Evolutionary conservation across 2,888 invertebrate species (phyloP).

Genomic region (Amorpha juglandis): DNA sequence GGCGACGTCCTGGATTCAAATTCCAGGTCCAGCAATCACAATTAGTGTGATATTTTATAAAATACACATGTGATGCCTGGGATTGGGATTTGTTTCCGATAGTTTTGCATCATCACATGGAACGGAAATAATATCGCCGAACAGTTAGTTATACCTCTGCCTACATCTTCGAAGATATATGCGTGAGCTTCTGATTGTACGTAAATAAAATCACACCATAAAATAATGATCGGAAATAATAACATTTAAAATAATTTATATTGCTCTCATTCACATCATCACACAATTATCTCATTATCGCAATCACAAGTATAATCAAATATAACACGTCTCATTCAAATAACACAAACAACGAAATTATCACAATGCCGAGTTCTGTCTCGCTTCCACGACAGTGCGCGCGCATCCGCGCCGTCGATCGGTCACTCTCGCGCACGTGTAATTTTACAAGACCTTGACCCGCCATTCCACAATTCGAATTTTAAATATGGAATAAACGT

Average conservation of each 20-base stretch:
- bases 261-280: constrained; percentile 2
- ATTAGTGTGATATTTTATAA: too few species aligned
- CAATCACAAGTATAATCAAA: constrained; percentile 34
- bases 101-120: too few species aligned
- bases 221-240: neutral
- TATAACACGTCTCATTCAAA: constrained; percentile 30
- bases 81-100: too few species aligned
- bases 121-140: too few species aligned
- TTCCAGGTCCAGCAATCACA: too few species aligned
- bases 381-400: constrained; percentile 48
- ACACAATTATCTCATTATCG: constrained; percentile 34
- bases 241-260: neutral
- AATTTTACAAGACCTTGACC: constrained; percentile 55
- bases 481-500: constrained; percentile 41
- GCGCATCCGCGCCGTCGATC: constrained; percentile 42
- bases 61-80: too few species aligned
- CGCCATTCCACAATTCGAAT: constrained; percentile 15
- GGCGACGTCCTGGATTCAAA: too few species aligned
- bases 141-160: too few species aligned
- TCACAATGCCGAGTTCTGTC: constrained; percentile 19
- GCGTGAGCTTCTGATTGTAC: too few species aligned
- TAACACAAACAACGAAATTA: constrained; percentile 29
- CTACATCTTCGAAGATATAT: too few species aligned
- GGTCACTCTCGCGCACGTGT: constrained; percentile 64
- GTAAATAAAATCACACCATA: neutral